Evolutionary conservation across 2,797 vertebrate species (phyloP).

Genomic region (Megaceryle alcyon): DNA sequence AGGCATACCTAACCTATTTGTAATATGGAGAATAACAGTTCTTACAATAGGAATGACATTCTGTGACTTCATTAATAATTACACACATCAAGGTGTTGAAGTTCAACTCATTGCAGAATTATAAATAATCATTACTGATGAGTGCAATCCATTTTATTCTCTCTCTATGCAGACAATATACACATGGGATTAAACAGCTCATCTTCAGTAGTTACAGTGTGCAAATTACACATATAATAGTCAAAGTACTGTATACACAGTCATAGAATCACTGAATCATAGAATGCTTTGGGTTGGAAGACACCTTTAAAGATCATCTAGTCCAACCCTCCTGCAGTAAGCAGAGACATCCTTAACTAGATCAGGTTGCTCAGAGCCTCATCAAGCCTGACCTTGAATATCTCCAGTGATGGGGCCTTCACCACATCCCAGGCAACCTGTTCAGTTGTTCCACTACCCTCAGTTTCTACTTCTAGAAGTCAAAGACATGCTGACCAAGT

Average conservation of each 20-base stretch:
- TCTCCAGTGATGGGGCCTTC: too few species aligned
- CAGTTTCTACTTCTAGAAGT: neutral
- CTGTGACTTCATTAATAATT: neutral
- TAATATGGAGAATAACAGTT: neutral
- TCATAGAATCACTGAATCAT: too few species aligned
- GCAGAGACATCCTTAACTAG: too few species aligned
- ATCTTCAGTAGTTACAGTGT: neutral
- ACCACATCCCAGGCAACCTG: too few species aligned
- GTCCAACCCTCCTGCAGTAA: too few species aligned
- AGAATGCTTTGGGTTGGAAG: too few species aligned
- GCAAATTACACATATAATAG: neutral
- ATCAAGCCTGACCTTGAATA: too few species aligned
- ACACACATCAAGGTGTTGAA: neutral
- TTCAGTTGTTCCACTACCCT: too few species aligned
- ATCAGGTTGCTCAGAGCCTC: too few species aligned
- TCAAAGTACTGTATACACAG: too few species aligned
- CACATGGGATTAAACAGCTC: neutral
- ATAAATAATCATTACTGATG: neutral
- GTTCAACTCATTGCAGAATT: neutral
- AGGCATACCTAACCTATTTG: neutral
- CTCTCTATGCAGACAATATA: neutral
- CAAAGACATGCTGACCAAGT: neutral
- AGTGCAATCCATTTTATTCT: neutral
- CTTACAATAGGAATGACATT: neutral
- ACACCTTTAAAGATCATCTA: too few species aligned